Conservation (phyloP, 2,797 vertebrate genomes). For the Dicrostonyx torquatus region DNA sequence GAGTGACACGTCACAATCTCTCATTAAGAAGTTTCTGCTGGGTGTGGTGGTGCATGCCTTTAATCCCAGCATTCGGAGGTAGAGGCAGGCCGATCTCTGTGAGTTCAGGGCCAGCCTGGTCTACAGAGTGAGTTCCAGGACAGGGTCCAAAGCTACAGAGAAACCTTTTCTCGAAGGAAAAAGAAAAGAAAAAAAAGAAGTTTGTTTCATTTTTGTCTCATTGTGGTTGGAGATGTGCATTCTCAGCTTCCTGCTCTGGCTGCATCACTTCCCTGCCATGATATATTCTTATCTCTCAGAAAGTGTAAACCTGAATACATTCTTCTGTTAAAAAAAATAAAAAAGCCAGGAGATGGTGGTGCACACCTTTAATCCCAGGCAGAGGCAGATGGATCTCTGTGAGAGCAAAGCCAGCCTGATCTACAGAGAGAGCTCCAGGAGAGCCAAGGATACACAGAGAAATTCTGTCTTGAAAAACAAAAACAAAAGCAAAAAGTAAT, state of each 20-base stretch:
- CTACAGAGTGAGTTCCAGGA: too few species aligned
- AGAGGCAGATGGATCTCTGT: background rate
- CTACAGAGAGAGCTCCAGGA: background rate
- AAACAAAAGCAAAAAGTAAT: background rate
- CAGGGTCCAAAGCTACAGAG: too few species aligned
- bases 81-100: too few species aligned
- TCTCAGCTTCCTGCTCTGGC: background rate
- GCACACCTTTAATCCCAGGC: background rate
- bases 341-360: background rate
- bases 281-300: background rate
- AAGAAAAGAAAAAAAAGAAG: too few species aligned
- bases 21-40: conserved; percentile 22
- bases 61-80: too few species aligned
- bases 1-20: conserved; percentile 13
- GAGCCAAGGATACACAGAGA: background rate
- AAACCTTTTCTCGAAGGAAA: too few species aligned
- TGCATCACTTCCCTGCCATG: background rate
- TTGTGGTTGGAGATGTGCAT: background rate
- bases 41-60: too few species aligned
- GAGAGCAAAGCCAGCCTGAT: background rate
- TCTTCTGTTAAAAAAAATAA: background rate
- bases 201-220: conserved; percentile 9
- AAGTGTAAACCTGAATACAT: background rate
- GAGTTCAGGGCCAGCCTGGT: too few species aligned
- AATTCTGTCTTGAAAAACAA: background rate